Conservation (phyloP, 2,113 vertebrate species). For the Nanger granti region DNA sequence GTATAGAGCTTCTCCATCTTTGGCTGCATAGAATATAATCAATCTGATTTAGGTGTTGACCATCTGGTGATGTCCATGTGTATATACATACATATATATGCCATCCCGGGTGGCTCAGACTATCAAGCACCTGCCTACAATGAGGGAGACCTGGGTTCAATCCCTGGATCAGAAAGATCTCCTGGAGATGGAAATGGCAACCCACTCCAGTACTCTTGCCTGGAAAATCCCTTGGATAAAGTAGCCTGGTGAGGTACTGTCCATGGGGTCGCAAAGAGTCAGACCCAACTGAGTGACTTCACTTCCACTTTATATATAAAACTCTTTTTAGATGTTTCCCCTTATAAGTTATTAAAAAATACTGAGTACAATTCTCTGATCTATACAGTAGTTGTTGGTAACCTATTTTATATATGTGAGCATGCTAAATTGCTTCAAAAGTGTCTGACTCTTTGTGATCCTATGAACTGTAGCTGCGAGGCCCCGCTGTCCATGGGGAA, state of each 20-base stretch:
- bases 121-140: not conserved
- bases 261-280: accelerated
- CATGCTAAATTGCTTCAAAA: not conserved
- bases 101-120: not conserved
- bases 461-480: not conserved
- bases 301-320: not conserved
- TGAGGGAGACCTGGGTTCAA: not conserved
- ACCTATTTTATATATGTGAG: not conserved
- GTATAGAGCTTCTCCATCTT: no score
- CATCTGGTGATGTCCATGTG: no score
- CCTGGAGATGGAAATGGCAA: not conserved
- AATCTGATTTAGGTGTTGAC: no score
- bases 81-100: not conserved
- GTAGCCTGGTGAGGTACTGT: accelerated
- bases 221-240: not conserved
- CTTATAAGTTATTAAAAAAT: not conserved
- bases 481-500: not conserved
- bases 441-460: not conserved
- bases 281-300: not conserved
- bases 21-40: no score
- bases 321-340: not conserved
- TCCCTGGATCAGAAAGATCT: not conserved
- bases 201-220: not conserved
- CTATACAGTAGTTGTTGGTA: not conserved
- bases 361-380: not conserved